Evolutionary conservation across 2,797 vertebrate genomes (phyloP), one percentile per base, ranked within the genome.

Genomic region (Streptopelia turtur): DNA sequence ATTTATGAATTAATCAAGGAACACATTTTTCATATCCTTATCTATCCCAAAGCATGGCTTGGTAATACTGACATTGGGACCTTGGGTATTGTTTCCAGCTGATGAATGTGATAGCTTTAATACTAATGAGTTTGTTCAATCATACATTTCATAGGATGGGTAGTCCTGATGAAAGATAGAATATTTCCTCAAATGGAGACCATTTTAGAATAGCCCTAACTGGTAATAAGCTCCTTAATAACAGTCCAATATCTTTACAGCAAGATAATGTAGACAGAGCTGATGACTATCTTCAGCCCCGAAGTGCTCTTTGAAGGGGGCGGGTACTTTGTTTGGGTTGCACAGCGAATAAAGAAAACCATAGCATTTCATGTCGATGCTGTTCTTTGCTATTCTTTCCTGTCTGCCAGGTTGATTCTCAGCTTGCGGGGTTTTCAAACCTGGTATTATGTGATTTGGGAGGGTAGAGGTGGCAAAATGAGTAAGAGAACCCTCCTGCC

Each of bases 1-100:
- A 57, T 95, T 95, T 83, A 64, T 43, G 22, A 90, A 88, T 93
- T 81, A 85, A 45, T 82, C 45, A 92, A 68, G 63, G 14, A 85
- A 10, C 22, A 39, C 15, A 4, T 6, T 52, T 76, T 95, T 49
- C 18, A 41, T 80, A 91, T 52, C 14, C 27, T 93, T 88, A 61
- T 35, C 22, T 83, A 81, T n/a, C 83, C 27, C 27, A 43, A 72
- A 37, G 64, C 31, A 69, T 45, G 39, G 28, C 30, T 83, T 81
- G 7, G 69, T 88, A 84, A 85, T 57, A 39, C 47, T 52, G 61
- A 74, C 41, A 41, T 23, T 81, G 65, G 41, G 68, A 71, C 69
- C 83, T 76, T 49, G 37, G 27, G 30, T 77, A 68, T 89, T 90
- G 50, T 93, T 88, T 89, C 33, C 28, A 71, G 68, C 12, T 88